A percentile compares a stretch with the other conserved stretches of the same genome.
These are phyloP conservation scores for Philopotamus ludificatus DNA, from an alignment of 1,140 invertebrate genomes.

Conservation along the genomic window DNA sequence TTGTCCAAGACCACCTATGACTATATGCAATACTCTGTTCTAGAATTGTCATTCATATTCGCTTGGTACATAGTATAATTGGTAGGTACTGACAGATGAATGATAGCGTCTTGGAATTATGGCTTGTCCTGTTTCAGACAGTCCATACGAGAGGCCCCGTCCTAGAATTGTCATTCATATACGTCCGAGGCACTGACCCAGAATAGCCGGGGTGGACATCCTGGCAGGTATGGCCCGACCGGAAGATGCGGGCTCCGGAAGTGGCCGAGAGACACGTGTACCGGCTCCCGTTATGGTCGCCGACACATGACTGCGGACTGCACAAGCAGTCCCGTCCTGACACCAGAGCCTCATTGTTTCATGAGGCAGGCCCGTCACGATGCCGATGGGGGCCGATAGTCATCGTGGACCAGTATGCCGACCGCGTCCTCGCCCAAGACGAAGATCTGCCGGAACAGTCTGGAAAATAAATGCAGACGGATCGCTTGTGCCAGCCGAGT, in stretches of 20 bases:
- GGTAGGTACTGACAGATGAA: too few relatives aligned
- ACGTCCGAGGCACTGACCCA: neutral
- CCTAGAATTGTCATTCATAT: too few relatives aligned
- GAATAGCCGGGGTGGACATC: neutral
- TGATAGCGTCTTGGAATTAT: too few relatives aligned
- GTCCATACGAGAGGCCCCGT: too few relatives aligned
- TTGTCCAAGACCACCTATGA: too few relatives aligned
- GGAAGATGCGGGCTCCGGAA: slow-evolving; percentile 19
- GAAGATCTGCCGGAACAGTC: neutral
- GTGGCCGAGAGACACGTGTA: slow-evolving; percentile 6
- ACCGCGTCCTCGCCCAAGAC: neutral
- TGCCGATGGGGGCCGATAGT: neutral
- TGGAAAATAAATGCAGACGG: neutral
- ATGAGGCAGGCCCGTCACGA: neutral
- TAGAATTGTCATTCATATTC: too few relatives aligned
- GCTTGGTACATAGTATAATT: too few relatives aligned
- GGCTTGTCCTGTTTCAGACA: too few relatives aligned
- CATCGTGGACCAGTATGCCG: neutral
- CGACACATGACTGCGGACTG: neutral
- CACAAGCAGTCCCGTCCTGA: neutral
- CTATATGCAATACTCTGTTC: too few relatives aligned
- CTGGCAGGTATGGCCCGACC: neutral
- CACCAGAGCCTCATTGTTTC: slow-evolving; percentile 9
- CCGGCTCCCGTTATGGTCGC: slow-evolving; percentile 11
- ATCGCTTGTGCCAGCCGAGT: too few relatives aligned